phyloP scores from a whole-genome alignment of 2,113 vertebrate genomes.

The Etheostoma cragini region DNA sequence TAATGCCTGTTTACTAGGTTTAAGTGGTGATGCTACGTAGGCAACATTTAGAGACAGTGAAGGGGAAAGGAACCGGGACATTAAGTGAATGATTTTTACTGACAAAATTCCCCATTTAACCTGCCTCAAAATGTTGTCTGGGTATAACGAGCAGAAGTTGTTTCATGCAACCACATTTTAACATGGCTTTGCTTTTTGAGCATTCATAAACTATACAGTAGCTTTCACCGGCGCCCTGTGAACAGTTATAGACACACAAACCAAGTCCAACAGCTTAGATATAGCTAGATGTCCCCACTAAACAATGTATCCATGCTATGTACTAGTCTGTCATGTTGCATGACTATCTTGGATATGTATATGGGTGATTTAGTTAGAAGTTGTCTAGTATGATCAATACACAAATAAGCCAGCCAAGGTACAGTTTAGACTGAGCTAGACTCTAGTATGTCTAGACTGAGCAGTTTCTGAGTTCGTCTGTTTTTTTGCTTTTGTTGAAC shows the following conservation, averaged over 20 bases:
- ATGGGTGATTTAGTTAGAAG: background rate
- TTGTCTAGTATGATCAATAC: background rate
- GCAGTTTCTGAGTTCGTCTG: background rate
- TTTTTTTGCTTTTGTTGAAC: background rate
- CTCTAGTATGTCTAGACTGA: slow-evolving; percentile 2
- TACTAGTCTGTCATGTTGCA: background rate
- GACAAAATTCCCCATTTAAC: slow-evolving; percentile 8
- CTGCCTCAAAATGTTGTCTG: slow-evolving; percentile 46
- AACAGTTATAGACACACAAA: background rate
- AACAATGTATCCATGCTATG: background rate
- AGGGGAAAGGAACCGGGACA: background rate
- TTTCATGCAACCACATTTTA: slow-evolving; percentile 25
- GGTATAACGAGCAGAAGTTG: slow-evolving; percentile 8
- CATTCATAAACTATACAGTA: slow-evolving; percentile 24
- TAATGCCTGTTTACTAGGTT: slow-evolving; percentile 2
- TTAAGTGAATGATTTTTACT: background rate
- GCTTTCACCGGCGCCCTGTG: background rate
- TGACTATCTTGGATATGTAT: background rate
- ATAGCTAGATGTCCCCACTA: background rate
- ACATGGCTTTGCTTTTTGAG: slow-evolving; percentile 45
- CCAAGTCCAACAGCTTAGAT: background rate
- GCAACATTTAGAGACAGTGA: slow-evolving; percentile 38
- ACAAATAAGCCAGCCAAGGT: background rate
- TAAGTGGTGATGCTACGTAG: slow-evolving; percentile 10
- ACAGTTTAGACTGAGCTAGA: too few species aligned